Evolutionary conservation across 1,140 invertebrate species (phyloP).

Genomic region (Acromyrmex charruanus): DNA sequence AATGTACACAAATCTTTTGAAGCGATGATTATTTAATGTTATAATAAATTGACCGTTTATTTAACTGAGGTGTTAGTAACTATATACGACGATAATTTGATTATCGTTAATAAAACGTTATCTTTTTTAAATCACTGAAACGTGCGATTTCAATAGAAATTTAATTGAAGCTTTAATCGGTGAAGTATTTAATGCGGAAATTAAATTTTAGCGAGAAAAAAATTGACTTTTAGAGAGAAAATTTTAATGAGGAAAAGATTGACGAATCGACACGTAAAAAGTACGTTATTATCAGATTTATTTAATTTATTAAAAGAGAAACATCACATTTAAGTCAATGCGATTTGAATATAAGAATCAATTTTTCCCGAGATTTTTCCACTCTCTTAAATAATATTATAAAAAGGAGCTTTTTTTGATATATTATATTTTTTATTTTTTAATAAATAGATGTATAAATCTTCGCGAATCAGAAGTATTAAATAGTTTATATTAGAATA

Average conservation of each 20-base stretch:
- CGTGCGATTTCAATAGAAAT: background rate
- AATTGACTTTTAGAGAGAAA: background rate
- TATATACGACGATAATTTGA: background rate
- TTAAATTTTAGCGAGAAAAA: constrained; percentile 18
- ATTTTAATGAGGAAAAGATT: no score
- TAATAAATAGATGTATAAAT: background rate
- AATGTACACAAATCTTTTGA: background rate
- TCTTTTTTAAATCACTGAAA: background rate
- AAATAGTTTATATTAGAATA: background rate
- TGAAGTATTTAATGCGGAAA: background rate
- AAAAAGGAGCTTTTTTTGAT: background rate
- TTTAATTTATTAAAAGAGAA: background rate
- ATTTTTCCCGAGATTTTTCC: background rate
- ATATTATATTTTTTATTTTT: background rate
- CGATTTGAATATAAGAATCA: background rate
- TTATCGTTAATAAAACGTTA: constrained; percentile 29
- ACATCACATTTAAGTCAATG: background rate
- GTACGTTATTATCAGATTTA: background rate
- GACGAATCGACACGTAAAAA: background rate
- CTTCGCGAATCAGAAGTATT: background rate
- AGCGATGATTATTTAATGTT: background rate
- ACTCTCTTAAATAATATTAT: background rate
- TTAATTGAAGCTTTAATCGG: constrained; percentile 15
- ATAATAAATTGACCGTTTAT: background rate
- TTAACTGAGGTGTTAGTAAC: background rate